Evolutionary conservation across 2,797 vertebrate genomes (phyloP).

Genomic region (Alexandromys oeconomus): DNA sequence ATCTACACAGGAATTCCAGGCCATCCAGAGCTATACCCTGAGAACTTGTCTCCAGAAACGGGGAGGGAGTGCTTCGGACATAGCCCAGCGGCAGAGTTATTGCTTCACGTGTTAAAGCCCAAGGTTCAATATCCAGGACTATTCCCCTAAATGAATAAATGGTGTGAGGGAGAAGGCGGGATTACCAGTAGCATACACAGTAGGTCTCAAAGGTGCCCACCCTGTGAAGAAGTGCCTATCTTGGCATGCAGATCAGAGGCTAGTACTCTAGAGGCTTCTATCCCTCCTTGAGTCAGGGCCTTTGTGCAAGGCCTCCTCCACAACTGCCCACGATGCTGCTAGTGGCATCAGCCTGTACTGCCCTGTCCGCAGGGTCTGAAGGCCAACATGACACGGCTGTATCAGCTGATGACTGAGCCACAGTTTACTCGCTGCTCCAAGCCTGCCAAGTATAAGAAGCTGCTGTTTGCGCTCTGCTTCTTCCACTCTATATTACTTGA

Average conservation of each 20-base stretch:
- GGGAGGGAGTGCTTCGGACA: not conserved
- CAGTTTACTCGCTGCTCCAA: constrained; percentile 91
- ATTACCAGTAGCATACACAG: not conserved
- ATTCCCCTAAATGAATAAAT: not conserved
- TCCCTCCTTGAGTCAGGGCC: not conserved
- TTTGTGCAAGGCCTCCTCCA: not conserved
- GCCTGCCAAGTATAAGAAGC: constrained; percentile 90
- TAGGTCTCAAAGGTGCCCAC: not conserved
- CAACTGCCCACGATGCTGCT: not conserved
- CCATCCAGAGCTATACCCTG: not conserved
- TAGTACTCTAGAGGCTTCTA: not conserved
- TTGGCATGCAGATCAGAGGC: not conserved
- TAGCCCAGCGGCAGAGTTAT: not conserved
- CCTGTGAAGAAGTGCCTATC: not conserved
- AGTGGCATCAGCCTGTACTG: not conserved
- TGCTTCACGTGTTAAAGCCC: too few relatives aligned
- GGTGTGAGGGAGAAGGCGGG: not conserved
- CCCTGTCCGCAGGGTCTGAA: constrained; percentile 91
- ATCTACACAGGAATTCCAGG: not conserved
- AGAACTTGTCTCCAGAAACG: not conserved
- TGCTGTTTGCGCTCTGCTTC: constrained; percentile 95
- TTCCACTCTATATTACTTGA: constrained; percentile 95
- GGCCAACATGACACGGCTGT: constrained; percentile 95
- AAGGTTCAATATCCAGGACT: not conserved
- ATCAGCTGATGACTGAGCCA: constrained; percentile 91